Evolutionary conservation across 2,113 vertebrate genomes (phyloP).

Genomic region (Actenoides lindsayi): DNA sequence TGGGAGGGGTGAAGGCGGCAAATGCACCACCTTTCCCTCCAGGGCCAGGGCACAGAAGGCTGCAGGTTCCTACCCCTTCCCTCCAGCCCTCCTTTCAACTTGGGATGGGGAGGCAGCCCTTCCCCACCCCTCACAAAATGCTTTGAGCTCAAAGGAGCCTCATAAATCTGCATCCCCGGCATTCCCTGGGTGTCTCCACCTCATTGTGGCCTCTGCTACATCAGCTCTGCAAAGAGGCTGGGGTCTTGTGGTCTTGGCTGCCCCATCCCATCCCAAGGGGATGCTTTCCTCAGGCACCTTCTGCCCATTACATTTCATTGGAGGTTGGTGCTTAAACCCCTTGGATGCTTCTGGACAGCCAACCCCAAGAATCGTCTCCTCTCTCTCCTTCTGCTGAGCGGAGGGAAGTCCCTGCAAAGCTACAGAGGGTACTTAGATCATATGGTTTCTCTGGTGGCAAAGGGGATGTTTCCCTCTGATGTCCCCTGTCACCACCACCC

Average conservation of each 20-base stretch:
- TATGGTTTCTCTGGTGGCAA: not conserved
- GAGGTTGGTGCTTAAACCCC: not conserved
- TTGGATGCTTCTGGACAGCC: not conserved
- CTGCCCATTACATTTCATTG: not conserved
- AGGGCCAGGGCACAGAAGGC: not conserved
- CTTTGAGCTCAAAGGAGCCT: conserved; percentile 19
- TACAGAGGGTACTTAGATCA: not conserved
- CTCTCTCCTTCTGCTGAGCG: not conserved
- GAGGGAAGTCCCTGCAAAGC: not conserved
- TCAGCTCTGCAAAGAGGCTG: accelerated
- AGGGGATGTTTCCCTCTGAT: not conserved
- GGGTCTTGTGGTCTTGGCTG: not conserved
- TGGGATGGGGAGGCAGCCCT: not conserved
- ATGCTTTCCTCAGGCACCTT: not conserved
- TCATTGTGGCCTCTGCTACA: accelerated
- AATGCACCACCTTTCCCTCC: not conserved
- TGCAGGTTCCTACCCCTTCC: conserved; percentile 10
- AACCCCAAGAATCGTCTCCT: not conserved
- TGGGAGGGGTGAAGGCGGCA: conserved; percentile 44
- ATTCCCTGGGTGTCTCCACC: not conserved
- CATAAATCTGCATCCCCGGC: not conserved
- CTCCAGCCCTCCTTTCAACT: conserved; percentile 33
- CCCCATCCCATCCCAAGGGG: no score
- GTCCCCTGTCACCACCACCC: accelerated
- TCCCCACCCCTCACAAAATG: not conserved